Evolutionary conservation across 1,140 invertebrate species (phyloP).

Genomic region (Sesamia nonagrioides): DNA sequence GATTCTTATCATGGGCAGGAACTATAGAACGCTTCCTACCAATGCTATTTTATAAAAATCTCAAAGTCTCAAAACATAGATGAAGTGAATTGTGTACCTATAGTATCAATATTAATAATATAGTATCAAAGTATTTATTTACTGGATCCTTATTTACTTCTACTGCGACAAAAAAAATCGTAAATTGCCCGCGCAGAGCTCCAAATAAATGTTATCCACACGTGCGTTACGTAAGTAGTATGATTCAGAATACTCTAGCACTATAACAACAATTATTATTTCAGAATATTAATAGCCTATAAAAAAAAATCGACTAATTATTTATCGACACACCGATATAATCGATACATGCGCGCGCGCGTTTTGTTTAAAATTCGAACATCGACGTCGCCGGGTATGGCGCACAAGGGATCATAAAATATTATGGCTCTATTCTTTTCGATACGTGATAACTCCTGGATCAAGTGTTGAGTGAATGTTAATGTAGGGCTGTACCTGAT

Average conservation of each 20-base stretch:
- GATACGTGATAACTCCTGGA: conserved; percentile 84
- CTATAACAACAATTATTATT: conserved; percentile 26
- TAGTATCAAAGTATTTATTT: no score
- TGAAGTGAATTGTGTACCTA: no score
- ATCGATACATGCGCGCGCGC: conserved; percentile 56
- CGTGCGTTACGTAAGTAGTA: not conserved
- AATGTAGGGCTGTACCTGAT: conserved; percentile 77
- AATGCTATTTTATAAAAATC: no score
- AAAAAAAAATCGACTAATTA: conserved; percentile 52
- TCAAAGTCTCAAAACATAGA: no score
- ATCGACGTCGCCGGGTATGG: conserved; percentile 78
- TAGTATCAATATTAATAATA: no score
- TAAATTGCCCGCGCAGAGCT: not conserved
- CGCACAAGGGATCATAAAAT: conserved; percentile 85
- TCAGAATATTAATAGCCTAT: conserved; percentile 37
- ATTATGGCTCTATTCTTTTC: conserved; percentile 86
- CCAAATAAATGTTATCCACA: not conserved
- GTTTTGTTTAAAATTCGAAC: conserved; percentile 81
- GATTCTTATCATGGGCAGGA: no score
- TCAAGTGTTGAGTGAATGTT: conserved; percentile 81
- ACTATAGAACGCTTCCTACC: no score
- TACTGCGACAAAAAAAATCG: not conserved
- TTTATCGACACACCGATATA: conserved; percentile 45
- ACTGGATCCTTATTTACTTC: no score
- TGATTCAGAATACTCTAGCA: conserved; percentile 5